A percentile compares a stretch with the other conserved stretches of the same genome.
Conservation (phyloP, 2,113 vertebrate species). For the Xenopus tropicalis region DNA sequence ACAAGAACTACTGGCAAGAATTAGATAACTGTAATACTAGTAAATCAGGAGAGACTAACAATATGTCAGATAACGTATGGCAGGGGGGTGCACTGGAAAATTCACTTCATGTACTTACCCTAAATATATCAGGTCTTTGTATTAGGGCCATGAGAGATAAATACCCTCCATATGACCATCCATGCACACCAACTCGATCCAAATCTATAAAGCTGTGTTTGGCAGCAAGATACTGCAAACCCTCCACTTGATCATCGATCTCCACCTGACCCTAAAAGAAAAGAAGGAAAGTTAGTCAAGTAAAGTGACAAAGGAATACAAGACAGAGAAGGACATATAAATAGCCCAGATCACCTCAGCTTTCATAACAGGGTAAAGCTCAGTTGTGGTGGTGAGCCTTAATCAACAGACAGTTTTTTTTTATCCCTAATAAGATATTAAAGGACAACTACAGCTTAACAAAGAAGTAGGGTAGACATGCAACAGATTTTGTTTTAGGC, state of each 20-base stretch:
- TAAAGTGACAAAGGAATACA: not conserved
- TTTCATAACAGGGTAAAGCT: no score
- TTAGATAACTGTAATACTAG: no score
- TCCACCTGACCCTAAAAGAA: slow-evolving; percentile 73
- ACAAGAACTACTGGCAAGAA: no score
- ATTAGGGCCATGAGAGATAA: slow-evolving; percentile 76
- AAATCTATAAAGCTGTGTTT: slow-evolving; percentile 74
- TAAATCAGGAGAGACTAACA: no score
- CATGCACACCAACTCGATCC: slow-evolving; percentile 73
- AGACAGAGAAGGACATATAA: not conserved
- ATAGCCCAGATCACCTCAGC: not conserved
- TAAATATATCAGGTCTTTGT: slow-evolving; percentile 77
- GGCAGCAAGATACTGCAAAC: slow-evolving; percentile 71
- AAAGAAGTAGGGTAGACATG: no score
- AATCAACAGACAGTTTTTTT: no score
- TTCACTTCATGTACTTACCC: slow-evolving; percentile 60
- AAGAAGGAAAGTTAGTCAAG: slow-evolving; percentile 12
- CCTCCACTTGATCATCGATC: slow-evolving; percentile 76
- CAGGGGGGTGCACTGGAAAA: no score
- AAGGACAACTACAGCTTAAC: no score
- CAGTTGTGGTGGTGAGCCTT: no score
- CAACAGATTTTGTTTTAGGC: no score
- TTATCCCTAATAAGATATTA: no score
- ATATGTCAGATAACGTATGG: no score
- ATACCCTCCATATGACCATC: slow-evolving; percentile 80